Conservation (phyloP, 2,888 invertebrate species). For the Sycophila texana region DNA sequence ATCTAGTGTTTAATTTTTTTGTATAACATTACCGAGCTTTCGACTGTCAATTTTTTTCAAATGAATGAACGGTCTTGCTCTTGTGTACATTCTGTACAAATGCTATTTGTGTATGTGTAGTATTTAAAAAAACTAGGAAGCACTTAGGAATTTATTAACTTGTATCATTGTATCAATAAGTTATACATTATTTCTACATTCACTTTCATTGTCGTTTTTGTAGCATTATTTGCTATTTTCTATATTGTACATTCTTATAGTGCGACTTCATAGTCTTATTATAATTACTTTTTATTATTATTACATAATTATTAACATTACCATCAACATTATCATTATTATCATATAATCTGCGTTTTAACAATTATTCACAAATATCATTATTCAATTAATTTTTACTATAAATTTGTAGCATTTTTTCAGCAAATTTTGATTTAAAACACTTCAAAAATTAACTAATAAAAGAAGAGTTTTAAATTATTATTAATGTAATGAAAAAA, state of each 20-base stretch:
- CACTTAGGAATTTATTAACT: constrained; percentile 57
- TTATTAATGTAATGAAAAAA: constrained; percentile 38
- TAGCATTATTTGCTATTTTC: constrained; percentile 51
- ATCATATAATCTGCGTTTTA: constrained; percentile 53
- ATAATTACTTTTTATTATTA: constrained; percentile 45
- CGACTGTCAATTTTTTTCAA: constrained; percentile 48
- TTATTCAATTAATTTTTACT: constrained; percentile 44
- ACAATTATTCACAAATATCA: constrained; percentile 52
- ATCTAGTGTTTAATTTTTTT: constrained; percentile 33
- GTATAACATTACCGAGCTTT: constrained; percentile 41
- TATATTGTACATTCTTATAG: constrained; percentile 65
- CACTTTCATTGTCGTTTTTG: constrained; percentile 55
- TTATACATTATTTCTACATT: constrained; percentile 59
- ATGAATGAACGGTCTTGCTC: constrained; percentile 51
- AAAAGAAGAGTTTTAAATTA: constrained; percentile 50
- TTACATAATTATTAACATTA: constrained; percentile 49
- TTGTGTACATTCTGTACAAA: constrained; percentile 71
- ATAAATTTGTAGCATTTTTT: constrained; percentile 50
- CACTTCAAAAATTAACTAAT: constrained; percentile 41
- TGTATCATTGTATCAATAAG: constrained; percentile 61
- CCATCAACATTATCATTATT: constrained; percentile 13
- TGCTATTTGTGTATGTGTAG: constrained; percentile 72
- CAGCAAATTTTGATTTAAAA: constrained; percentile 46
- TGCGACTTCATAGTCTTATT: constrained; percentile 62
- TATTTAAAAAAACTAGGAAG: constrained; percentile 69